Evolutionary conservation across 2,888 invertebrate species (phyloP).

Genomic region (Acrobasis consociella): DNA sequence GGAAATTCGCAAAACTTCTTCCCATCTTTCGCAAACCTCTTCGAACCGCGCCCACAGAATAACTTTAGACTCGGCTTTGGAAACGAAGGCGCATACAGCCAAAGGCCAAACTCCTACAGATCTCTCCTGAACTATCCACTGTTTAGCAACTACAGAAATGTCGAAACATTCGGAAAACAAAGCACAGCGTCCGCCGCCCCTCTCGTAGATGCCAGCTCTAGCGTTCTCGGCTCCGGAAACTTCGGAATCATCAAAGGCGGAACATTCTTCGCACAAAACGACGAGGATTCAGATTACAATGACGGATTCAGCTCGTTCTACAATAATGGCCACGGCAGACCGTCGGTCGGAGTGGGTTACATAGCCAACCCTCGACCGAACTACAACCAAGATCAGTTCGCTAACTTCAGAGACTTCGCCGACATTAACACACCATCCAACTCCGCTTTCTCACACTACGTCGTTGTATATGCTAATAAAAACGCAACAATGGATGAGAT

Average conservation of each 20-base stretch:
- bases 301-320: constrained; percentile 84
- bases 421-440: constrained; percentile 93
- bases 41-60: constrained; percentile 80
- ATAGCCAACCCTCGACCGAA: constrained; percentile 88
- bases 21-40: constrained; percentile 88
- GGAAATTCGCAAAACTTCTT: constrained; percentile 87
- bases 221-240: constrained; percentile 91
- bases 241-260: constrained; percentile 94
- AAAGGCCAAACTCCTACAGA: constrained; percentile 79
- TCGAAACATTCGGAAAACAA: constrained; percentile 67
- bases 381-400: constrained; percentile 92
- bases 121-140: constrained; percentile 73
- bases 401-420: constrained; percentile 94
- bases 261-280: constrained; percentile 91
- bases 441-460: constrained; percentile 90
- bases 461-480: constrained; percentile 92
- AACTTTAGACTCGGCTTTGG: constrained; percentile 83
- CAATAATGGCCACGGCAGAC: constrained; percentile 88
- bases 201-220: constrained; percentile 80
- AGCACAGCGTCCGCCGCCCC: constrained; percentile 64
- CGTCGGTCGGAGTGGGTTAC: constrained; percentile 83
- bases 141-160: constrained; percentile 65
- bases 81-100: constrained; percentile 84
- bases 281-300: constrained; percentile 84
- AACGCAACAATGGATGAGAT: constrained; percentile 85